Evolutionary conservation across 2,797 vertebrate genomes (phyloP), one percentile per base, ranked within the genome.

Genomic region (Rhabdomys pumilio): DNA sequence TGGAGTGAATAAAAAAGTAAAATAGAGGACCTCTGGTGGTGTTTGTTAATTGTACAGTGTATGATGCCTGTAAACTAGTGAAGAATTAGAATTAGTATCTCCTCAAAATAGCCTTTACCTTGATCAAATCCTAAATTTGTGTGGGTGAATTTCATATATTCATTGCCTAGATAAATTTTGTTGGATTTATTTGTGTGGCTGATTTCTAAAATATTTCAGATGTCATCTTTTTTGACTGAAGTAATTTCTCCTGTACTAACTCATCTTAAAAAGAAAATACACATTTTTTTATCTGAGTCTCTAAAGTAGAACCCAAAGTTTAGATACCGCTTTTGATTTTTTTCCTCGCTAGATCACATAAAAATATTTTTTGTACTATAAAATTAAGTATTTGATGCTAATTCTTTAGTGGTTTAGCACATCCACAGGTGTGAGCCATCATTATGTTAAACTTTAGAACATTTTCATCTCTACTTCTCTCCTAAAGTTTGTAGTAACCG

Each of bases 161-260:
- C 24, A 91, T n/a, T 61, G 20, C 86, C 50, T 96, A 92, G 53
- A 55, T 89, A 57, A 92, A 85, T 94, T 96, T 95, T 90, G 55
- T 29, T 47, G 19, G 65, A 75, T 80, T 83, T 86, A 67, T 85
- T 88, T 88, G 24, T 75, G 15, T 59, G 73, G 11, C 55, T 31
- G 38, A 22, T 22, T 59, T 75, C 50, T 87, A 73, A 87, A 87
- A 57, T 15, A n/a, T 47, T 57, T 76, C 50, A 47, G 31, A 34
- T 38, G 77, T 72, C 15, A 9, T 53, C 24, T 86, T 17, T 44
- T 86, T 67, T 65, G 15, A 73, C 20, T 20, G 81, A 80, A 93
- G 29, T 89, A 59, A 19, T 69, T 77, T 73, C 10, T 95, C 31
- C 29, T 89, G 0, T 94, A 12, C 93, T 89, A 69, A 22, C 67